Evolutionary conservation across 2,797 vertebrate species (phyloP).

Genomic region (Sebastiscus albofasciatus): DNA sequence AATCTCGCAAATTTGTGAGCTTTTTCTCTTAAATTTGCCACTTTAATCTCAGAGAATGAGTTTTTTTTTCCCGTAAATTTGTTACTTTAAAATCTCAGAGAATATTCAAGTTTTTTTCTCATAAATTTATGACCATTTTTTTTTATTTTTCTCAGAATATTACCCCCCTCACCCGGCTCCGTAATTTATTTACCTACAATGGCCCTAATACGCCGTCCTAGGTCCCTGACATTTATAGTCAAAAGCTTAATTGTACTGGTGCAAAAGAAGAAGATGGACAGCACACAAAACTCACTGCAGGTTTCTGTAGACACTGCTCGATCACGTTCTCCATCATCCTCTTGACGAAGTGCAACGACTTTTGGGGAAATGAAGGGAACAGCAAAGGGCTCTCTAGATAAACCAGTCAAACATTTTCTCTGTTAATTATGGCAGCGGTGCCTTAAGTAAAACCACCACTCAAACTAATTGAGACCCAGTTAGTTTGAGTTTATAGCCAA

Average conservation of each 20-base stretch:
- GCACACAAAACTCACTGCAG: conserved; percentile 86
- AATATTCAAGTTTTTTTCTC: no score
- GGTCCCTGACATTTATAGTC: not conserved
- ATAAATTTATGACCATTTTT: not conserved
- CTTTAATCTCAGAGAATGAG: no score
- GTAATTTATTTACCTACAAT: not conserved
- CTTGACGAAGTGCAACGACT: conserved; percentile 97
- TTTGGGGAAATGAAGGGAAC: conserved; percentile 94
- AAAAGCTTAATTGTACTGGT: not conserved
- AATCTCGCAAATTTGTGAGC: no score
- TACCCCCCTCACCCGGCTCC: not conserved
- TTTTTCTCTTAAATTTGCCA: no score
- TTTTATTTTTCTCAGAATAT: not conserved
- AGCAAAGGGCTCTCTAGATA: conserved; percentile 91
- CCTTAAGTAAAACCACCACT: not conserved
- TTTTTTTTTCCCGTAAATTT: no score
- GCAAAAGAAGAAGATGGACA: not conserved
- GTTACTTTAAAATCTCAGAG: no score
- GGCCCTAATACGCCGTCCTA: not conserved
- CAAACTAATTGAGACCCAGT: not conserved
- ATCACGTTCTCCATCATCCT: conserved; percentile 94
- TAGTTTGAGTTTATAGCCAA: no score
- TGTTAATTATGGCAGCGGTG: not conserved
- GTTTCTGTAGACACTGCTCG: conserved; percentile 93
- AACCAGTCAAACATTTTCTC: conserved; percentile 6